Base-by-base conservation (phyloP, 2,888 invertebrate species). In the Empis livida region DNA sequence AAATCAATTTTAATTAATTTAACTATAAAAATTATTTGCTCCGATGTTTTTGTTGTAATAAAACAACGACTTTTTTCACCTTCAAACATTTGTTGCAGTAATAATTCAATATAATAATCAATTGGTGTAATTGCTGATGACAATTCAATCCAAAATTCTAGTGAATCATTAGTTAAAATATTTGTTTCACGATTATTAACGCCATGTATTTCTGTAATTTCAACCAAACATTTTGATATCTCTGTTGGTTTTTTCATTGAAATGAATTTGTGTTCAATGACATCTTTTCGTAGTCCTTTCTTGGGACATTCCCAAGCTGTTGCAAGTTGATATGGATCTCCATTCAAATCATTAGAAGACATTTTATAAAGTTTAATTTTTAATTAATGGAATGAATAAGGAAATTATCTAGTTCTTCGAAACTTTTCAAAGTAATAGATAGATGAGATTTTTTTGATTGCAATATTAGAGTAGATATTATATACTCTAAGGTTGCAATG, bases 1-100 rank as follows among this genome's bases (percentile, higher is more conserved):
- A 63, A 62, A 5, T 61, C 55, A 44, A 74, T 67, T 38, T 60
- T 54, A 10, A 59, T 53, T 45, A 76, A 57, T 48, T 64, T 63
- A 14, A 74, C 49, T 13, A 60, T 59, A 46, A 73, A 70, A 2
- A 52, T 54, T 10, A 71, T 55, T 23, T 54, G 49, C 17, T 51
- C 49, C 1, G 52, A 56, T 13, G 53, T 43, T 49, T 64, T 64
- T 1, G 68, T 60, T 42, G 54, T 50, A 42, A 75, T 67, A 16
- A 52, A 60, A 53, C 75, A 71, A n/a, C 56, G 57, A 1, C 75
- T 65, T 10, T 59, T 62, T 63, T 76, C 76, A 15, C 69, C 67
- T 5, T 60, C 55, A 27, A 68, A 51, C 71, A 76, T 74, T 48
- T 71, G 71, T 46, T 64, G 63, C 46, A 75, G 57, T 43, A 73